These are phyloP conservation scores for Emmelina monodactyla DNA, from an alignment of 2,888 invertebrate species.

Conservation along the genomic window DNA sequence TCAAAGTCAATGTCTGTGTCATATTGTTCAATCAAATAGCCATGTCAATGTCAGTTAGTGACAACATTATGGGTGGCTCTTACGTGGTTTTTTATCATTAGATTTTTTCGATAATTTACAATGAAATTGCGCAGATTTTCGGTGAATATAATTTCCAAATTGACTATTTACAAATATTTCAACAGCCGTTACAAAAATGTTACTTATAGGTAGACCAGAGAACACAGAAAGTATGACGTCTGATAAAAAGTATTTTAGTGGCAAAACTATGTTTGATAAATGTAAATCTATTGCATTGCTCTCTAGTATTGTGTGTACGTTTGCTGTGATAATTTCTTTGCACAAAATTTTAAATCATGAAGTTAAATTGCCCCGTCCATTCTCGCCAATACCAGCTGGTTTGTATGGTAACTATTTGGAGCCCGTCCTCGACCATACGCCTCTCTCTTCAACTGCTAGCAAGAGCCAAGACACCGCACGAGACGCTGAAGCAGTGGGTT, in stretches of 20 bases:
- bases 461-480: constrained; percentile 27
- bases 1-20: too few species aligned
- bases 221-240: constrained; percentile 42
- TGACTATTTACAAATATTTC: constrained; percentile 10
- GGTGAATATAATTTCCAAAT: constrained; percentile 17
- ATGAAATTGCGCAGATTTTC: constrained; percentile 42
- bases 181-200: constrained; percentile 36
- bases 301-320: constrained; percentile 49
- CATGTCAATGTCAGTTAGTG: constrained; percentile 18
- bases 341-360: constrained; percentile 46
- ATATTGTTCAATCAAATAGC: too few species aligned
- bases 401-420: constrained; percentile 48
- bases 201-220: constrained; percentile 43
- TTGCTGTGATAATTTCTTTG: constrained; percentile 46
- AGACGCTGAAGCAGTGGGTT: constrained; percentile 80
- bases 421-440: constrained; percentile 29
- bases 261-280: constrained; percentile 46
- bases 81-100: constrained; percentile 55
- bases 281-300: constrained; percentile 51
- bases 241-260: constrained; percentile 27
- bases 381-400: constrained; percentile 49
- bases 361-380: constrained; percentile 42
- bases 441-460: constrained; percentile 21
- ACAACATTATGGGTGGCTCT: constrained; percentile 24
- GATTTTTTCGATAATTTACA: constrained; percentile 37